Percentiles rank a stretch among this genome's conserved stretches.
These are phyloP conservation scores for Crotalus helleri DNA, from an alignment of 2,113 vertebrate genomes.

Conservation along the genomic window DNA sequence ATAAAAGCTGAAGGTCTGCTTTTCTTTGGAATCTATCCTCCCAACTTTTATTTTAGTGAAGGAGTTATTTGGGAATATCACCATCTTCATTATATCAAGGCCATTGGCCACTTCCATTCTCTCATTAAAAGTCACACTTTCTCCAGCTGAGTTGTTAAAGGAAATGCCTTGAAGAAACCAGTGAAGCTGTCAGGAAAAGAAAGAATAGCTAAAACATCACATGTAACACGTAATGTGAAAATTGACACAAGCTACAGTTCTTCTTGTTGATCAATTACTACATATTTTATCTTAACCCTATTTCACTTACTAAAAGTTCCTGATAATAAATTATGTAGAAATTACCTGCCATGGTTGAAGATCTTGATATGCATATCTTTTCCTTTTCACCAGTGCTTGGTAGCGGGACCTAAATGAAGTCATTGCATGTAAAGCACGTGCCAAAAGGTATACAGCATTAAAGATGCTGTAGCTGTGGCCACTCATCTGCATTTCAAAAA, in stretches of 20 bases:
- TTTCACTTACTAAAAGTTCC: neutral
- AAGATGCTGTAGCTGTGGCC: neutral
- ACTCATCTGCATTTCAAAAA: constrained; percentile 3
- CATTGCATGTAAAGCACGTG: neutral
- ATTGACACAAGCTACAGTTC: neutral
- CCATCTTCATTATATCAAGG: constrained; percentile 2
- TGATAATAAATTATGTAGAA: neutral
- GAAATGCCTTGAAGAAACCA: neutral
- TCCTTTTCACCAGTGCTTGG: fast-evolving
- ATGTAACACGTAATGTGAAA: neutral
- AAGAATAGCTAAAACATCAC: neutral
- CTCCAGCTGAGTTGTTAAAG: constrained; percentile 11
- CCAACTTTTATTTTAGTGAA: neutral
- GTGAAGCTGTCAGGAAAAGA: neutral
- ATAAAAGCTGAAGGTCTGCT: neutral
- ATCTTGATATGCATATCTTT: fast-evolving
- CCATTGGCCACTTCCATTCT: neutral
- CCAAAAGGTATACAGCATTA: neutral
- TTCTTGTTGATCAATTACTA: neutral
- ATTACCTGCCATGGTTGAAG: neutral
- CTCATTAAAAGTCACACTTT: neutral
- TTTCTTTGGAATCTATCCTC: neutral
- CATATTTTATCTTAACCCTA: neutral
- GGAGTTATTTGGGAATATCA: neutral
- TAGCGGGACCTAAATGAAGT: neutral